These are phyloP conservation scores for Hoplodrina blanda DNA, from an alignment of 2,888 invertebrate genomes.

Conservation along the genomic window DNA sequence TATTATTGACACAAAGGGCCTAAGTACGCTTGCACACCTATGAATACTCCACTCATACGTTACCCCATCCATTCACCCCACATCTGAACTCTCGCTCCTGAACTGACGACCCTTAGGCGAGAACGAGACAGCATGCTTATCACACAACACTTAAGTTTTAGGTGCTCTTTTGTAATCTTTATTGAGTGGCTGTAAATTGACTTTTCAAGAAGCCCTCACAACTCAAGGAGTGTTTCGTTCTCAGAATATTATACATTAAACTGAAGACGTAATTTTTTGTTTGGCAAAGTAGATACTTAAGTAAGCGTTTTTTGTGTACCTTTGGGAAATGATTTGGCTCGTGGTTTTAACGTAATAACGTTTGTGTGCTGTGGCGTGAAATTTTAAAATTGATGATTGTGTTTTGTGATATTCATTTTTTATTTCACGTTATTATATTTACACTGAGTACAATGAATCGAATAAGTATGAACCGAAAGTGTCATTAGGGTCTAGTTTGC, in stretches of 20 bases:
- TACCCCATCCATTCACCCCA: constrained; percentile 59
- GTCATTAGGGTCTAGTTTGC: too few relatives aligned
- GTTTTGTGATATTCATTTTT: constrained; percentile 7
- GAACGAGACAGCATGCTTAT: constrained; percentile 71
- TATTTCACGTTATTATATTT: neutral
- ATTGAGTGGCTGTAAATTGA: constrained; percentile 79
- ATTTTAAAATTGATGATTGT: constrained; percentile 24
- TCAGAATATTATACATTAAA: constrained; percentile 54
- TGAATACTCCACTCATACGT: neutral
- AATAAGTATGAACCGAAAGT: neutral
- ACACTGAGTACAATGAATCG: neutral
- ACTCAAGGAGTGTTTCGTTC: constrained; percentile 57
- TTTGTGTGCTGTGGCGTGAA: constrained; percentile 26
- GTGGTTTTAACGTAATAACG: constrained; percentile 36
- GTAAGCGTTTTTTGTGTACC: constrained; percentile 48
- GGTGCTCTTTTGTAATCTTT: constrained; percentile 76
- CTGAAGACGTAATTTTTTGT: constrained; percentile 55
- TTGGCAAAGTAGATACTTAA: constrained; percentile 46
- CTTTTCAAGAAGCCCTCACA: constrained; percentile 65
- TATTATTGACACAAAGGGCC: neutral
- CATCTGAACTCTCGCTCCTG: constrained; percentile 51
- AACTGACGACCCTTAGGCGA: constrained; percentile 69
- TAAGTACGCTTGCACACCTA: constrained; percentile 15
- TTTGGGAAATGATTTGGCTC: constrained; percentile 55
- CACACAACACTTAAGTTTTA: constrained; percentile 76